Evolutionary conservation across 2,113 vertebrate genomes (phyloP), one percentile per base, ranked within the genome.

Genomic region (Erythrocercus mccallii): DNA sequence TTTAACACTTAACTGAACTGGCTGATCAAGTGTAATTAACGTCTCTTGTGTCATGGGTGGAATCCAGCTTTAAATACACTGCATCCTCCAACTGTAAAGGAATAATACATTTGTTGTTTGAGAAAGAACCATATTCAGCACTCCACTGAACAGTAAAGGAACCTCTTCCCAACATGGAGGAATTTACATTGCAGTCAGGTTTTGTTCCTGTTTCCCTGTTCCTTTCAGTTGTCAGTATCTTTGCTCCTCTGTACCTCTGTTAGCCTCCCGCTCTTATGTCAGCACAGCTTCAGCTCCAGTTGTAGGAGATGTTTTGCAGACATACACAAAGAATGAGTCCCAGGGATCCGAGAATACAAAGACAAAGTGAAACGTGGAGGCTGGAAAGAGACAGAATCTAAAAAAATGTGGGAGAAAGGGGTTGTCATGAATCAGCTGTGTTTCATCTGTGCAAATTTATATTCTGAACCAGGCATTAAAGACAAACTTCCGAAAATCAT

Each of bases 291-390:
- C 65, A 4, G 7, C 66, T 87, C 40, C 84, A n/a, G 66, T 45
- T 89, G 53, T 44, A 82, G 68, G 68, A 94, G 81, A 44, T 92
- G 58, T 80, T 95, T 94, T 90, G 62, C 85, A 92, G 81, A 70
- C 40, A 25, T 5, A 23, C 71, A 93, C 62, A 66, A 93, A 92
- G 76, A 83, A 44, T 5, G 15, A 82, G 30, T 89, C 86, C 80
- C 77, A 89, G 76, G 58, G 76, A 95, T 88, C 71, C 21, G 4
- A 42, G 76, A 58, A 70, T 42, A 76, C 23, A 92, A 89, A 92
- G 69, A 50, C 56, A 60, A 83, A 54, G n/a, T 2, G 13, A 96
- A 88, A 60, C 0, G 2, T 73, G 62, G 64, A 94, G 42, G 42
- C 54, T 73, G 47, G 38, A 23, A 88, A 90, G 54, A 87, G 70